phyloP scores from a whole-genome alignment of 2,888 invertebrate species.

The Sarcophaga rosellei region DNA sequence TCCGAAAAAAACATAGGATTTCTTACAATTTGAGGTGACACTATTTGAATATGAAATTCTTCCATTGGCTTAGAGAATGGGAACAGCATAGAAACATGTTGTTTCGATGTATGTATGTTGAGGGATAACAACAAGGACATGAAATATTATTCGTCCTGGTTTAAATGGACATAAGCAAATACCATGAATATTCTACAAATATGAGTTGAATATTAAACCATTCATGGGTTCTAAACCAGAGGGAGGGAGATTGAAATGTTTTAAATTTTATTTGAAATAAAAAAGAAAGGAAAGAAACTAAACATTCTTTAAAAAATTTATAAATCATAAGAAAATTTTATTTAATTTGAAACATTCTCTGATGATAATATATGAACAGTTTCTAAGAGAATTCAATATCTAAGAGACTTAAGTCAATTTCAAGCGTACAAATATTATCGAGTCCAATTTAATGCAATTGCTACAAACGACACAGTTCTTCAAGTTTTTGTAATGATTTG shows the following conservation, averaged over 20 bases:
- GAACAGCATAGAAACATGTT: neutral
- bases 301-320: neutral
- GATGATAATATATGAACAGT: too few relatives aligned
- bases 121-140: slow-evolving; percentile 26
- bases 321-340: too few relatives aligned
- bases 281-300: slow-evolving; percentile 2
- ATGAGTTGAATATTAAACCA: slow-evolving; percentile 31
- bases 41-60: slow-evolving; percentile 63
- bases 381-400: too few relatives aligned
- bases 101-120: neutral
- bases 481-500: too few relatives aligned
- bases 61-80: neutral
- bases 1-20: slow-evolving; percentile 13
- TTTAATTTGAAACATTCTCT: too few relatives aligned
- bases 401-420: too few relatives aligned
- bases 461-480: too few relatives aligned
- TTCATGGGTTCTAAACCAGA: too few relatives aligned
- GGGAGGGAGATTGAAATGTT: too few relatives aligned
- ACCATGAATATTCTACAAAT: neutral
- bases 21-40: slow-evolving; percentile 49
- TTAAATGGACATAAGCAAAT: slow-evolving; percentile 21
- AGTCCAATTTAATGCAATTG: too few relatives aligned
- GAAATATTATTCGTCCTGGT: slow-evolving; percentile 27
- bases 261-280: neutral
- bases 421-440: too few relatives aligned